A percentile compares a stretch with the other conserved stretches of the same genome.
Evolutionary conservation across 2,113 vertebrate species (phyloP).

Genomic region (Sander lucioperca): DNA sequence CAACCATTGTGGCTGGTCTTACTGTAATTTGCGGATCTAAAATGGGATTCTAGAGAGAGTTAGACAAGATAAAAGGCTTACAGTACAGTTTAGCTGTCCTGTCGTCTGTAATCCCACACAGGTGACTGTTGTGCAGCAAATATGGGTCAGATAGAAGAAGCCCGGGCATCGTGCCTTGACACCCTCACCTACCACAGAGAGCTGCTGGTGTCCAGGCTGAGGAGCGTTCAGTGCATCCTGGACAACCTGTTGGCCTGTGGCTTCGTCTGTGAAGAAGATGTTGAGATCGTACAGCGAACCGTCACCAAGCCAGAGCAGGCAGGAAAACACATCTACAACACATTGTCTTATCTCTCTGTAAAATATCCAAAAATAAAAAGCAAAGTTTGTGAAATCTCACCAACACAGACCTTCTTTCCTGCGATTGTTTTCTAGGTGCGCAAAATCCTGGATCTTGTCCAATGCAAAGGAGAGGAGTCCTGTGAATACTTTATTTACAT

Average conservation of each 20-base stretch:
- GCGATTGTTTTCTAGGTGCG: conserved; percentile 86
- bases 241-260: conserved; percentile 89
- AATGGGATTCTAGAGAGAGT: neutral
- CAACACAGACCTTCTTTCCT: neutral
- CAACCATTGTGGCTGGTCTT: no score
- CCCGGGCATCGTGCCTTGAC: conserved; percentile 17
- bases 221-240: conserved; percentile 90
- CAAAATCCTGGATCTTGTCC: conserved; percentile 92
- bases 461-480: conserved; percentile 94
- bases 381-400: neutral
- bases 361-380: neutral
- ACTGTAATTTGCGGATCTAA: neutral
- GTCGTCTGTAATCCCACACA: conserved; percentile 25
- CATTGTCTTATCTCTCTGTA: neutral
- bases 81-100: neutral
- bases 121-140: conserved; percentile 5
- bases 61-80: neutral
- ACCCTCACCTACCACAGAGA: conserved; percentile 88
- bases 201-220: conserved; percentile 88
- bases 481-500: conserved; percentile 89
- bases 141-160: conserved; percentile 42
- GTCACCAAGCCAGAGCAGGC: conserved; percentile 91
- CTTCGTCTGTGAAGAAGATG: conserved; percentile 92
- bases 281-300: conserved; percentile 88
- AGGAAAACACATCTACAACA: neutral